Evolutionary conservation across 1,140 invertebrate genomes (phyloP).

Genomic region (Danaus melanippus): DNA sequence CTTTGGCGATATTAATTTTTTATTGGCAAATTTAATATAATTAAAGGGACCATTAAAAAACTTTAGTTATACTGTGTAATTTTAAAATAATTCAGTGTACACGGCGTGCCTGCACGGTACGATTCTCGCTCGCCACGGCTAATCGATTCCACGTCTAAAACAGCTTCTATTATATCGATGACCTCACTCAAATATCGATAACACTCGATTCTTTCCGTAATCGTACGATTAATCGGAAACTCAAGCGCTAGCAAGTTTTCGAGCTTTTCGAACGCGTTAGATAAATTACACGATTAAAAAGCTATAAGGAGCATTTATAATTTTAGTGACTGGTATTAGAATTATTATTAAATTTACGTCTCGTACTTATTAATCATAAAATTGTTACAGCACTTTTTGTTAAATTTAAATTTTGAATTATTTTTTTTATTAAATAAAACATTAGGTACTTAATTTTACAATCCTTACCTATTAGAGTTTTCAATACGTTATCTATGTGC

Average conservation of each 20-base stretch:
- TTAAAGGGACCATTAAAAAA: not conserved
- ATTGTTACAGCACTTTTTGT: too few species aligned
- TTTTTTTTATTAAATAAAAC: too few species aligned
- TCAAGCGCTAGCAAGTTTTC: conserved; percentile 10
- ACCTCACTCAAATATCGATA: conserved; percentile 28
- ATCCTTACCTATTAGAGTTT: too few species aligned
- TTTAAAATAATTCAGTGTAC: conserved; percentile 30
- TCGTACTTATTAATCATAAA: too few species aligned
- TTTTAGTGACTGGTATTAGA: too few species aligned
- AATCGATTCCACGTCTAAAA: conserved; percentile 44
- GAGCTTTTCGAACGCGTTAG: conserved; percentile 11
- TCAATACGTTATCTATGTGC: too few species aligned
- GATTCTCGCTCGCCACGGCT: conserved; percentile 21
- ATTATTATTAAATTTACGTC: too few species aligned
- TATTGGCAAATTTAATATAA: too few species aligned
- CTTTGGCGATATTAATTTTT: too few species aligned
- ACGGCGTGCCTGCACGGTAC: conserved; percentile 25
- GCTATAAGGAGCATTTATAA: too few species aligned
- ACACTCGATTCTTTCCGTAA: conserved; percentile 21
- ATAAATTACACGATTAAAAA: conserved; percentile 10
- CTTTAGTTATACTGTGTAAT: conserved; percentile 23
- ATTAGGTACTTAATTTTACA: too few species aligned
- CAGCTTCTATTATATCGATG: conserved; percentile 30
- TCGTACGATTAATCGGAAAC: conserved; percentile 22
- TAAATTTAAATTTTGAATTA: too few species aligned